Evolutionary conservation across 2,113 vertebrate genomes (phyloP).

Genomic region (Maylandia zebra): DNA sequence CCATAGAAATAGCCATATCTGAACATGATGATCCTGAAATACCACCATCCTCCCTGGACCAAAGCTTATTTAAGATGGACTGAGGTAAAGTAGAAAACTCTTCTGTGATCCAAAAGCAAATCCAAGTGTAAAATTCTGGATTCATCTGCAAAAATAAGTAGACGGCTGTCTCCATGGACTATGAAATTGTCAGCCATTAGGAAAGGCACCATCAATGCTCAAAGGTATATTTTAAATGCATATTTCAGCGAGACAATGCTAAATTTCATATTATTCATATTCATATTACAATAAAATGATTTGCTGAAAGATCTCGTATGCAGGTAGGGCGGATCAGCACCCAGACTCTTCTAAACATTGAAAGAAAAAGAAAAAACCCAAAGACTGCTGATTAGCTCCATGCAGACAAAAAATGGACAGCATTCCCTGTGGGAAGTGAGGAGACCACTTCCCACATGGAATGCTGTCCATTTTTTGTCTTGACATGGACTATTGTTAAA

Average conservation of each 20-base stretch:
- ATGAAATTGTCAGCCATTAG: not conserved
- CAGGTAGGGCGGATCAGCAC: not conserved
- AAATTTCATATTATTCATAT: not conserved
- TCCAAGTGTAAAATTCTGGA: not conserved
- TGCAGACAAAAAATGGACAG: not conserved
- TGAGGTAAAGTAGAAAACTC: not conserved
- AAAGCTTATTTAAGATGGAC: rapidly evolving
- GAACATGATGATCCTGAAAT: rapidly evolving
- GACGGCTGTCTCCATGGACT: not conserved
- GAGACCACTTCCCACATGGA: not conserved
- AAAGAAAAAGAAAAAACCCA: not conserved
- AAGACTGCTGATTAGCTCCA: not conserved
- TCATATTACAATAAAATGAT: not conserved
- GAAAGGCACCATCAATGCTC: not conserved
- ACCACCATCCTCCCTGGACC: not conserved
- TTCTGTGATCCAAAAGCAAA: not conserved
- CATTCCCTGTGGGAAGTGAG: not conserved
- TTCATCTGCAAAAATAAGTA: not conserved
- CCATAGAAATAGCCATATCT: not conserved
- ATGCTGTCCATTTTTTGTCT: not conserved
- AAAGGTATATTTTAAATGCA: not conserved
- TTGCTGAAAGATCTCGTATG: not conserved
- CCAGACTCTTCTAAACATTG: not conserved
- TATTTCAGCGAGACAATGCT: not conserved
- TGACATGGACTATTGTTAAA: not conserved